Base-by-base conservation (phyloP, 2,113 vertebrate genomes). In the Zosterops japonicus region DNA sequence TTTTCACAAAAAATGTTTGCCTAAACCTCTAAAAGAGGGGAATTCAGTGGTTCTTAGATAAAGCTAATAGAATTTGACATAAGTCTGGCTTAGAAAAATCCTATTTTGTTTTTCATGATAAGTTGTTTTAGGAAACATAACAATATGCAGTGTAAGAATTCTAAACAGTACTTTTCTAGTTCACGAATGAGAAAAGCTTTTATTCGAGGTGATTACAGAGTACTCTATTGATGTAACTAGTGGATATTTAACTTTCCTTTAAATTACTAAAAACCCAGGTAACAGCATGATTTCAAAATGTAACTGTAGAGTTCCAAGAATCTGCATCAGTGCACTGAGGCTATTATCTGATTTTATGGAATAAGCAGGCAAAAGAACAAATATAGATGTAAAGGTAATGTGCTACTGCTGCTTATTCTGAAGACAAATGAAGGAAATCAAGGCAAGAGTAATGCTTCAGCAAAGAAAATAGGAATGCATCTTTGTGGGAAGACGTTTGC, bases 141-240 rank as follows among this genome's bases (percentile, higher is more conserved):
- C 28, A 72, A 25, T 59, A 65, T 15, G n/a, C 15, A 71, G 52
- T 46, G 18, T 72, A 91, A 93, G 60, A 82, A 94, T 90, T 70
- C 31, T 89, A 90, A 95, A 83, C 44, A 47, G n/a, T 36, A 64
- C 9, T 60, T 75, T 96, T 86, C 65, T 83, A 35, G 68, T 60
- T 82, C 56, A 79, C 81, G 63, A 95, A 88, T 89, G 78, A 96
- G 93, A 95, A 92, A 91, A 65, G 35, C 31, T 93, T 93, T 74
- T 90, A 90, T 93, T 94, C 78, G 84, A 95, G 77, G 71, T 94
- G 74, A 92, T 89, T 95, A 92, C 77, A 92, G 81, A 85, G 44
- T 71, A 81, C 31, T 70, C 31, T 86, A 42, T 83, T 93, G 63
- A 95, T 82, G 68, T 83, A 81, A 70, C 29, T 29, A 75, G 57